Evolutionary conservation across 2,797 vertebrate genomes (phyloP).

Genomic region (Sebastiscus tertius): DNA sequence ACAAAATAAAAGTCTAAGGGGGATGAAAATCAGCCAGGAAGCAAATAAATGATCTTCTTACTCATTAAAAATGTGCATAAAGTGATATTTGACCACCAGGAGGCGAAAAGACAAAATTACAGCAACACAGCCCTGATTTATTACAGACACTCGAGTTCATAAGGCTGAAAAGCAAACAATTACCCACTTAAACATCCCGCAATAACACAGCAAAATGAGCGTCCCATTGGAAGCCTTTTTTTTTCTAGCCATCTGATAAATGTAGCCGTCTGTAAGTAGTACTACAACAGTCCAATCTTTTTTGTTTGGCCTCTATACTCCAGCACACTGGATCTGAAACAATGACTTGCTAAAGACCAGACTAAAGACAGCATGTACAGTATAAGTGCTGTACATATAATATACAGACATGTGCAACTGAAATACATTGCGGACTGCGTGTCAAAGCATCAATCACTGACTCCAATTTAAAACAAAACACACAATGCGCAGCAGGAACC

Average conservation of each 20-base stretch:
- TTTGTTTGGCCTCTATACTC: background rate
- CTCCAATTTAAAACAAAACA: conserved; percentile 6
- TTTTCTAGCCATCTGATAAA: background rate
- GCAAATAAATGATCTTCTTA: background rate
- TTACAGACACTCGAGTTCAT: conserved; percentile 19
- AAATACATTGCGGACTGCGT: background rate
- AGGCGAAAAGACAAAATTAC: conserved; percentile 17
- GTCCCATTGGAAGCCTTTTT: background rate
- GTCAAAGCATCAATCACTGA: conserved; percentile 7
- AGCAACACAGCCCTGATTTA: conserved; percentile 3
- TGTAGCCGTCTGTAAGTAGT: background rate
- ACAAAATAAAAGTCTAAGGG: background rate
- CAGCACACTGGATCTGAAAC: background rate
- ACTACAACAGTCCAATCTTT: background rate
- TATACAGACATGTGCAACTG: background rate
- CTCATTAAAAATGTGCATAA: conserved; percentile 2
- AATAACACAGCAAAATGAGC: conserved; percentile 28
- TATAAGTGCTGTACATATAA: background rate
- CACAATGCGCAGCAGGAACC: background rate
- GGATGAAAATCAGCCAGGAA: background rate
- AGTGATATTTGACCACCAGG: conserved; percentile 17
- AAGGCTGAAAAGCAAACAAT: conserved; percentile 22
- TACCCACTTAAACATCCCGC: conserved; percentile 21
- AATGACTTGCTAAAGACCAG: background rate
- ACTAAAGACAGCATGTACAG: background rate